Percentiles rank a stretch among this genome's conserved stretches.
These are phyloP conservation scores for Urophycis tenuis DNA, from an alignment of 2,797 vertebrate species.

Conservation along the genomic window DNA sequence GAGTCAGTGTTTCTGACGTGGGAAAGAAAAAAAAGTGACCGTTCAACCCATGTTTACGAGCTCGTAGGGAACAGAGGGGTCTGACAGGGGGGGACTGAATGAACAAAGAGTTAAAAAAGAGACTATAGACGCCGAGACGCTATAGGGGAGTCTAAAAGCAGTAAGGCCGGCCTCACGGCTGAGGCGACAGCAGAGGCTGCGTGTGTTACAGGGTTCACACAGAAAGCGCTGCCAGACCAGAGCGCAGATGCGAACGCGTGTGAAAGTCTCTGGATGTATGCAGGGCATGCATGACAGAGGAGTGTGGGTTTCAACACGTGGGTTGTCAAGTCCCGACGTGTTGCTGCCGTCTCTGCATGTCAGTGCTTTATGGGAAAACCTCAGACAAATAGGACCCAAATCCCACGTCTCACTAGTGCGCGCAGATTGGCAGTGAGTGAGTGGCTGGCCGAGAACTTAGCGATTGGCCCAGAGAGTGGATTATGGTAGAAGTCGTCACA, in stretches of 20 bases:
- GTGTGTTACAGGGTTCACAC: background rate
- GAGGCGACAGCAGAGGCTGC: background rate
- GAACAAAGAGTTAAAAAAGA: background rate
- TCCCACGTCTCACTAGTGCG: background rate
- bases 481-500: background rate
- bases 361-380: background rate
- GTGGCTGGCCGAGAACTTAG: background rate
- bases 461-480: background rate
- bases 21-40: slow-evolving; percentile 4
- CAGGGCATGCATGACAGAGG: background rate
- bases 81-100: background rate
- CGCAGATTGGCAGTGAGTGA: background rate
- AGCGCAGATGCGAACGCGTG: background rate
- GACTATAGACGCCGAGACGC: too few species aligned
- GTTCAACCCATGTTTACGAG: background rate
- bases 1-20: background rate
- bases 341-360: background rate
- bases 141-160: background rate
- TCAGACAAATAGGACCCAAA: background rate
- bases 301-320: background rate
- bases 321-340: background rate
- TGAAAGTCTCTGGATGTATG: background rate
- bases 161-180: background rate
- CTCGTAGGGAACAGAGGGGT: background rate
- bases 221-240: background rate